phyloP scores from a whole-genome alignment of 2,113 vertebrate genomes.

The Melanerpes aurifrons region DNA sequence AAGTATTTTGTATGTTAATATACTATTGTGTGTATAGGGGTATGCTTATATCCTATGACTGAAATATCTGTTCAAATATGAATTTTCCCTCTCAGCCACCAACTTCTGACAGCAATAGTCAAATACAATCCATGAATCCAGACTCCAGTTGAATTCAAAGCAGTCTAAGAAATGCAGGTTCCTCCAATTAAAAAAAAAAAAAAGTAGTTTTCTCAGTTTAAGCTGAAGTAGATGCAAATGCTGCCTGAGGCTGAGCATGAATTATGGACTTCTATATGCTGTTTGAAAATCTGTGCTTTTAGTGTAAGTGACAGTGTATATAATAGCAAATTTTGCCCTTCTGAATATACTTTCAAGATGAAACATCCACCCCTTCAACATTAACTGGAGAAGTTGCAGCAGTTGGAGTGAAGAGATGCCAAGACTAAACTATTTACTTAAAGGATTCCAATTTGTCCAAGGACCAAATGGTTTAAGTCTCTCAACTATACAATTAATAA shows the following conservation, averaged over 20 bases:
- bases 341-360: conserved; percentile 33
- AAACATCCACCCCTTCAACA: conserved; percentile 28
- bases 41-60: background rate
- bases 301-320: conserved; percentile 30
- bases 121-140: background rate
- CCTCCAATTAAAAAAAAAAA: background rate
- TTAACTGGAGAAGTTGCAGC: conserved; percentile 64
- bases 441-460: conserved; percentile 67
- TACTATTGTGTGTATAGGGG: background rate
- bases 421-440: conserved; percentile 72
- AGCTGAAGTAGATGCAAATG: conserved; percentile 5
- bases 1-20: background rate
- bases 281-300: conserved; percentile 63
- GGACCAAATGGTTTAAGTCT: conserved; percentile 76
- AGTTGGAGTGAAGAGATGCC: conserved; percentile 60
- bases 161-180: background rate
- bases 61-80: background rate
- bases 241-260: background rate
- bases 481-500: conserved; percentile 75
- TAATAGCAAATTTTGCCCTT: conserved; percentile 45
- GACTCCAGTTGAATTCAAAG: background rate
- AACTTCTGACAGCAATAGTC: background rate
- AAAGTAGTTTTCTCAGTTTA: background rate
- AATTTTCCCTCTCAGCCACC: background rate
- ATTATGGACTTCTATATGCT: conserved; percentile 30